phyloP scores from a whole-genome alignment of 2,888 invertebrate species.

The Meiosimyza platycephala region DNA sequence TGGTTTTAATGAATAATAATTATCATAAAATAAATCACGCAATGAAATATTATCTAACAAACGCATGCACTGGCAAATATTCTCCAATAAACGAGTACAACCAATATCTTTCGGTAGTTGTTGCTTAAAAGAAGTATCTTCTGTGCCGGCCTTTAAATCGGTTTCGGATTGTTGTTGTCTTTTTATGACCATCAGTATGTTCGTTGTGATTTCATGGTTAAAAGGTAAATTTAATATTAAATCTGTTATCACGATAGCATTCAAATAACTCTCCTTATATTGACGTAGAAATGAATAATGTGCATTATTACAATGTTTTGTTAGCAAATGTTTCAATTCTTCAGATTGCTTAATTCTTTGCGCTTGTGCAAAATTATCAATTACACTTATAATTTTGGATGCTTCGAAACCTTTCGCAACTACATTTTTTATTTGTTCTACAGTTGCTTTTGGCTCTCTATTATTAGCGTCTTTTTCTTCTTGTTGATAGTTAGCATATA shows the following conservation, averaged over 20 bases:
- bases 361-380: constrained; percentile 70
- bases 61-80: constrained; percentile 61
- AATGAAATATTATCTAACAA: constrained; percentile 52
- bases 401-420: constrained; percentile 72
- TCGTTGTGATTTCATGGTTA: constrained; percentile 62
- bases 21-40: constrained; percentile 54
- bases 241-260: constrained; percentile 62
- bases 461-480: constrained; percentile 49
- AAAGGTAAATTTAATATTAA: constrained; percentile 61
- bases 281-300: constrained; percentile 60
- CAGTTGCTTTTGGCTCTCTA: constrained; percentile 53
- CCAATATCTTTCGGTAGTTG: constrained; percentile 56
- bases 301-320: constrained; percentile 54
- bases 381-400: constrained; percentile 72
- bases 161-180: constrained; percentile 54
- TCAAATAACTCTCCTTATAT: constrained; percentile 58
- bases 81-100: constrained; percentile 56
- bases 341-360: constrained; percentile 56
- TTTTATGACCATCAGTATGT: constrained; percentile 59
- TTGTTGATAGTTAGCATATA: constrained; percentile 60
- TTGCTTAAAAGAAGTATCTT: constrained; percentile 39
- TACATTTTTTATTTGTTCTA: constrained; percentile 69
- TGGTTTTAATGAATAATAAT: constrained; percentile 57
- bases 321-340: constrained; percentile 54
- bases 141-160: background rate